phyloP scores from a whole-genome alignment of 2,888 invertebrate genomes.

The Geophilus truncorum region DNA sequence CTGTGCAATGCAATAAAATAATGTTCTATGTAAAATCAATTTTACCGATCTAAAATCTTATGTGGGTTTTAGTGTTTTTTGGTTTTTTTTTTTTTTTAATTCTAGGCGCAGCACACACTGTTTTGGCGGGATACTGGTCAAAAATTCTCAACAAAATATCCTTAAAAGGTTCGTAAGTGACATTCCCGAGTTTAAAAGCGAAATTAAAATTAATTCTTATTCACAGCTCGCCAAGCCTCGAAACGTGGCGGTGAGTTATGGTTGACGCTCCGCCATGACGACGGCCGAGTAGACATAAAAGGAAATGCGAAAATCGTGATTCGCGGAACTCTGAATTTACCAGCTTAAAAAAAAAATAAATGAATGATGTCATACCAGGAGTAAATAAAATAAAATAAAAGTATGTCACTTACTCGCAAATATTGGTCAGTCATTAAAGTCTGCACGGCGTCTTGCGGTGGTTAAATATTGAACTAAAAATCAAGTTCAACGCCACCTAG shows the following conservation, averaged over 20 bases:
- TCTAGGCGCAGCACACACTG: not conserved
- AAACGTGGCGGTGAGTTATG: constrained; percentile 13
- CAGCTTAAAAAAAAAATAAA: not conserved
- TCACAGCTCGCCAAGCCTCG: not conserved
- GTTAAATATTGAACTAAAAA: no score
- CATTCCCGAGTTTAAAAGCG: not conserved
- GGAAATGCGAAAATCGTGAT: constrained; percentile 10
- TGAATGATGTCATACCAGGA: no score
- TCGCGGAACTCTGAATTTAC: not conserved
- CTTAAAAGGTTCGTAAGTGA: not conserved
- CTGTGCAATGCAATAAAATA: no score
- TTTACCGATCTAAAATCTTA: no score
- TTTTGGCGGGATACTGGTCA: not conserved
- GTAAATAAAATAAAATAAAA: no score
- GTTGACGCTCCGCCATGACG: not conserved
- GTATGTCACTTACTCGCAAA: no score
- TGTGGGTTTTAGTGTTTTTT: no score
- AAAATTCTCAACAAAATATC: not conserved
- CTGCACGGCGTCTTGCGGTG: no score
- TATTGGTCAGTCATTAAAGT: no score
- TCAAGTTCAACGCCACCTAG: no score
- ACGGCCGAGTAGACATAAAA: not conserved
- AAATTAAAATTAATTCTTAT: not conserved
- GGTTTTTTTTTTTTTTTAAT: no score
- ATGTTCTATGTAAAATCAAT: no score